These are phyloP conservation scores for Furcula furcula DNA, from an alignment of 2,888 invertebrate genomes.

Conservation along the genomic window DNA sequence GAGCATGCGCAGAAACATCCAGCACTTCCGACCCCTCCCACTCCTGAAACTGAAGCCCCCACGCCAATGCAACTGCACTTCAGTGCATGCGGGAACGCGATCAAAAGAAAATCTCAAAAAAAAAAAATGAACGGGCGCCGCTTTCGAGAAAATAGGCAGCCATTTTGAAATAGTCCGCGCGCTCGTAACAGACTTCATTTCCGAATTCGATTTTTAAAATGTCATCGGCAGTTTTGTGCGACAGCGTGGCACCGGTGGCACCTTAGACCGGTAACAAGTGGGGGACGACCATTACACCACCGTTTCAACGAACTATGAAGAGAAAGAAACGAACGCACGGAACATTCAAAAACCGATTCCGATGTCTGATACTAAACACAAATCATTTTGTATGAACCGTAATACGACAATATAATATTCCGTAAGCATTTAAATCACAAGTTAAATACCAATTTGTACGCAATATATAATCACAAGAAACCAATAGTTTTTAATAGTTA, in stretches of 20 bases:
- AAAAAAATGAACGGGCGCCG: constrained; percentile 46
- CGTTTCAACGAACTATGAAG: constrained; percentile 71
- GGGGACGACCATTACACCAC: constrained; percentile 22
- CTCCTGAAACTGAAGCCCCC: constrained; percentile 42
- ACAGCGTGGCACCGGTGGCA: constrained; percentile 9
- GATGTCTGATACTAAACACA: constrained; percentile 39
- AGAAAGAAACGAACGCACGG: constrained; percentile 65
- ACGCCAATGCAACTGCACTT: constrained; percentile 71
- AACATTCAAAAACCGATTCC: constrained; percentile 42
- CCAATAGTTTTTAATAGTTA: constrained; percentile 50
- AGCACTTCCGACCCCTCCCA: constrained; percentile 47
- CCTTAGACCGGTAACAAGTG: constrained; percentile 32
- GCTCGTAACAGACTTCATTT: constrained; percentile 7
- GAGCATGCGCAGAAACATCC: constrained; percentile 61
- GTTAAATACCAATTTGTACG: constrained; percentile 57
- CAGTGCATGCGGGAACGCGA: constrained; percentile 72
- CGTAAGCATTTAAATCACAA: constrained; percentile 41
- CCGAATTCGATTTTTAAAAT: constrained; percentile 17
- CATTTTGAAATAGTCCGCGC: constrained; percentile 10
- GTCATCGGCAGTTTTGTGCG: constrained; percentile 17
- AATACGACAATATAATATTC: constrained; percentile 59
- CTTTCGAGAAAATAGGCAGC: neutral
- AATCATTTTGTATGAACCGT: constrained; percentile 52
- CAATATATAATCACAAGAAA: constrained; percentile 66
- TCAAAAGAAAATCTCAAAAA: constrained; percentile 45